Percentiles rank a stretch among this genome's conserved stretches.
Conservation (phyloP, 2,888 invertebrate genomes). For the Chalcis sispes region DNA sequence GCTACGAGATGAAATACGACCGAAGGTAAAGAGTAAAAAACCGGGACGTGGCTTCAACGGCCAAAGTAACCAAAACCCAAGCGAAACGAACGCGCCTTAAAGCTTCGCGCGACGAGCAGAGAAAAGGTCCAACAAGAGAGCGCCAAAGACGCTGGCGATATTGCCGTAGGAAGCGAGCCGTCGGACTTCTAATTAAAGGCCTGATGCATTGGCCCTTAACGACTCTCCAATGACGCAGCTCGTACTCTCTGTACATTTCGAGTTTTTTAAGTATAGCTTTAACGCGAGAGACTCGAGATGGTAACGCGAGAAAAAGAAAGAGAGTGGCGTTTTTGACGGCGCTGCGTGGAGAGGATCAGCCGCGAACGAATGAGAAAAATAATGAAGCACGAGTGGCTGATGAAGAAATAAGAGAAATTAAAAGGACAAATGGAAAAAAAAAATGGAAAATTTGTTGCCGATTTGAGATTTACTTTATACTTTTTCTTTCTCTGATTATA, state of each 20-base stretch:
- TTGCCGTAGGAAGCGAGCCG: background rate
- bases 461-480: too few species aligned
- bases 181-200: constrained; percentile 50
- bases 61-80: constrained; percentile 40
- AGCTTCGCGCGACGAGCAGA: background rate
- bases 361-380: constrained; percentile 25
- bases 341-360: too few species aligned
- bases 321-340: too few species aligned
- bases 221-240: constrained; percentile 58
- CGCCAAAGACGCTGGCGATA: constrained; percentile 8
- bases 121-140: constrained; percentile 21
- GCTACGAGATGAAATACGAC: constrained; percentile 34
- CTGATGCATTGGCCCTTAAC: constrained; percentile 47
- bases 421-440: background rate
- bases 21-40: background rate
- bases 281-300: background rate
- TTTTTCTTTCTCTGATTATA: too few species aligned
- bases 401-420: constrained; percentile 15
- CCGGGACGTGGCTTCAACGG: constrained; percentile 36
- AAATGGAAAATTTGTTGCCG: too few species aligned
- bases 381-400: constrained; percentile 19
- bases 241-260: constrained; percentile 55
- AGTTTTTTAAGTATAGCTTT: constrained; percentile 62
- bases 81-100: background rate
- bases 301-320: background rate